These are phyloP conservation scores for Dermolepida albohirtum DNA, from an alignment of 2,888 invertebrate genomes.

Conservation along the genomic window DNA sequence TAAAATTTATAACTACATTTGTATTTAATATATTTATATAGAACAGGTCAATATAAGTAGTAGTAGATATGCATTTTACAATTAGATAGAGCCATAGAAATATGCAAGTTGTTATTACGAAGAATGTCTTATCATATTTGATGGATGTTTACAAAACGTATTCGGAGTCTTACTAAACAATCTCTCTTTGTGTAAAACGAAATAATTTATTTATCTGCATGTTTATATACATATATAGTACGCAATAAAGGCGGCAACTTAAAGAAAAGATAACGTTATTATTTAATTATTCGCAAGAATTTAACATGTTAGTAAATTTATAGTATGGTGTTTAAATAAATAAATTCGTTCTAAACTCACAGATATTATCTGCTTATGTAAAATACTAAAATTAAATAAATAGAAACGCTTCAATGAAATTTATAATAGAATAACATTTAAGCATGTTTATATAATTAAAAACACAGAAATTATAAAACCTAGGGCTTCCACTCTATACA, in stretches of 20 bases:
- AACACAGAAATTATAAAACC: too few relatives aligned
- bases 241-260: constrained; percentile 18
- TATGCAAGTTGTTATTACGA: constrained; percentile 34
- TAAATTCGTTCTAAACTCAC: too few relatives aligned
- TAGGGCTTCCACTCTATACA: too few relatives aligned
- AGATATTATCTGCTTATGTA: too few relatives aligned
- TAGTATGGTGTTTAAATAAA: too few relatives aligned
- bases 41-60: not conserved
- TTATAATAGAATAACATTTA: too few relatives aligned
- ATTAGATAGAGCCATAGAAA: not conserved
- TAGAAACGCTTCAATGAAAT: too few relatives aligned
- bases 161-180: constrained; percentile 11
- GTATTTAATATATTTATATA: not conserved
- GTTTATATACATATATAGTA: constrained; percentile 14
- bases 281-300: not conserved
- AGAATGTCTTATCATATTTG: constrained; percentile 22
- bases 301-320: not conserved
- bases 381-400: too few relatives aligned
- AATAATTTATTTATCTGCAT: constrained; percentile 30
- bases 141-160: not conserved
- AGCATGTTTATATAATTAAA: too few relatives aligned
- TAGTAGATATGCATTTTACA: not conserved
- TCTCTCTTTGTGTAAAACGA: constrained; percentile 18
- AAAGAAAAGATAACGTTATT: constrained; percentile 14
- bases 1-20: too few relatives aligned